Base-by-base conservation (phyloP, 2,113 vertebrate genomes). In the pig (Sus scrofa) region DNA sequence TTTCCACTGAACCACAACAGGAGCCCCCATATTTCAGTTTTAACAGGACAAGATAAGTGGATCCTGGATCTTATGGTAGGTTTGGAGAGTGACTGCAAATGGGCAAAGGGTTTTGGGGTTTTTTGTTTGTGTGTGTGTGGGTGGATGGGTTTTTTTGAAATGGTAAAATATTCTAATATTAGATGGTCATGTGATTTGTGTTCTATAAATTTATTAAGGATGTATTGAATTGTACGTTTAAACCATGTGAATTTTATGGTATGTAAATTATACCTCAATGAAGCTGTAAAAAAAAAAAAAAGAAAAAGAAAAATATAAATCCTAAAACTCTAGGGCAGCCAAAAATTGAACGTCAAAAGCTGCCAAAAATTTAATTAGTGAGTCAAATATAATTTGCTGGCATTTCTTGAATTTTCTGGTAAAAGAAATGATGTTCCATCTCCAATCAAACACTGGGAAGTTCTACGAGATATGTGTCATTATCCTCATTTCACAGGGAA, bases 361-460 rank as follows among this genome's bases (percentile, higher is more conserved):
- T 92, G 24, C 63, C 94, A 87, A 71, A 78, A 81, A 37, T 63
- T 65, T 93, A 85, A 93, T 93, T 82, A 85, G 65, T 84, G 79
- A 62, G 67, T 82, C 82, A 86, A 88, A 94, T 81, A 95, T 95
- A 77, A 97, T 94, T 86, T 78, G 62, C 39, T 93, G 56, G 27
- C 34, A 75, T 89, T 96, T 96, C n/a, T 77, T 86, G 58, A 88
- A 78, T 94, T 93, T 34, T 60, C 77, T 58, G 56, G 58, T 88
- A 75, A 92, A 85, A 87, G 27, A 93, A 70, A 94, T 79, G 20
- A 50, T 70, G 18, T 32, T 81, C 3, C 9, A 16, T 82, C 39
- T 90, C 54, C 90, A 73, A 34, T 56, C 39, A 62, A 78, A 74
- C 39, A 77, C 67, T 20, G 52, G 81, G 37, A 96, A 82, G 60